Conservation (phyloP, 2,113 vertebrate species). For the Cyanocitta stelleri region DNA sequence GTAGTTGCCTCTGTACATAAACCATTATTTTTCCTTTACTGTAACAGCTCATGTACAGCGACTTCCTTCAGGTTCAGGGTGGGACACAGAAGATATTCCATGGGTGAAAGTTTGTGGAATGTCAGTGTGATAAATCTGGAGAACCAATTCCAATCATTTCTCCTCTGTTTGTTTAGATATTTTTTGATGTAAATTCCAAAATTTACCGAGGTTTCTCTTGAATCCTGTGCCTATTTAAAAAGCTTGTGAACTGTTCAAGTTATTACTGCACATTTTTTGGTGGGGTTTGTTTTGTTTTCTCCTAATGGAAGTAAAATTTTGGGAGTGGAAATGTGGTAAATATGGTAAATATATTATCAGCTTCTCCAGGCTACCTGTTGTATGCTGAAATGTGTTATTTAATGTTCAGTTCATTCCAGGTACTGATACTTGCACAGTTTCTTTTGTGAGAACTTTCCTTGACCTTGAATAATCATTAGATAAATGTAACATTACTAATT, state of each 20-base stretch:
- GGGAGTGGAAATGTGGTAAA: background rate
- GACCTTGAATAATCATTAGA: background rate
- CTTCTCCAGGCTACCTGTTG: background rate
- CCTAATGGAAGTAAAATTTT: background rate
- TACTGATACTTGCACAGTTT: background rate
- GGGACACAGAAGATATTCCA: background rate
- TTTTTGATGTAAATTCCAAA: background rate
- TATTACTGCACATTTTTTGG: background rate
- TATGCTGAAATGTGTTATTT: background rate
- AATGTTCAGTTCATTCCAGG: background rate
- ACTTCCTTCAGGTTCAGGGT: background rate
- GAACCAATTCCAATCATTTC: background rate
- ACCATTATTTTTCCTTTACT: background rate
- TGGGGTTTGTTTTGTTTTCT: background rate
- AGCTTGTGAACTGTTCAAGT: background rate
- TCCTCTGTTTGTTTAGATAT: background rate
- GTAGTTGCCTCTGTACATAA: background rate
- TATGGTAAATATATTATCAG: rapidly evolving
- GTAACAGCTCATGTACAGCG: rapidly evolving
- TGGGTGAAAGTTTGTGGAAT: background rate
- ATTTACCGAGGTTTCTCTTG: background rate
- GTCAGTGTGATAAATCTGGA: background rate
- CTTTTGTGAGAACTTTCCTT: background rate
- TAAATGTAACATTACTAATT: background rate
- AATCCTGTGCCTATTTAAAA: rapidly evolving